phyloP scores from a whole-genome alignment of 2,797 vertebrate genomes.

The Hapalemur alaotrensis region DNA sequence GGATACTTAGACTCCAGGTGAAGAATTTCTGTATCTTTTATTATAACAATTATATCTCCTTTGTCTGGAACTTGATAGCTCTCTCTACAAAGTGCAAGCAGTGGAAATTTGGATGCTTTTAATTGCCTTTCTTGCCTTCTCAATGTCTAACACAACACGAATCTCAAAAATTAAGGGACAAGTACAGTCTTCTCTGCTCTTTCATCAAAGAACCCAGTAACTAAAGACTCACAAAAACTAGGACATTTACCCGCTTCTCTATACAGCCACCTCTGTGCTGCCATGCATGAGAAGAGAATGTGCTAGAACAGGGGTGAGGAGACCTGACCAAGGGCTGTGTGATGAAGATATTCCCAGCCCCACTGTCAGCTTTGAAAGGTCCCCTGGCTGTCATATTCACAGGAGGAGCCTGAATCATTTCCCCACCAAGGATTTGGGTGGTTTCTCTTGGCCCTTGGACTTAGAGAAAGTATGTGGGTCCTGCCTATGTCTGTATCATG shows the following conservation, averaged over 20 bases:
- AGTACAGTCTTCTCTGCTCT: background rate
- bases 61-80: background rate
- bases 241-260: background rate
- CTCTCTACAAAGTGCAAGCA: background rate
- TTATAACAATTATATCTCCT: background rate
- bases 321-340: background rate
- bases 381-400: background rate
- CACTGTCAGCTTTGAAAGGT: background rate
- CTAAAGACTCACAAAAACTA: background rate
- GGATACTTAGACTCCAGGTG: background rate
- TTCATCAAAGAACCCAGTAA: background rate
- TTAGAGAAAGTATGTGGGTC: background rate
- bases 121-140: background rate
- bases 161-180: background rate
- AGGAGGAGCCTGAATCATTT: background rate
- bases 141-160: background rate
- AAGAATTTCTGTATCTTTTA: background rate
- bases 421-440: background rate
- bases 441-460: background rate
- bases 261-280: background rate
- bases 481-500: background rate
- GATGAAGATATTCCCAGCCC: background rate
- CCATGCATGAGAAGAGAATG: background rate
- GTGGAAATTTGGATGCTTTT: background rate
- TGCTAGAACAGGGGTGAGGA: background rate